Percentiles rank a stretch among this genome's conserved stretches.
Conservation (phyloP, 2,888 invertebrate species). For the Yponomeuta evonymella region DNA sequence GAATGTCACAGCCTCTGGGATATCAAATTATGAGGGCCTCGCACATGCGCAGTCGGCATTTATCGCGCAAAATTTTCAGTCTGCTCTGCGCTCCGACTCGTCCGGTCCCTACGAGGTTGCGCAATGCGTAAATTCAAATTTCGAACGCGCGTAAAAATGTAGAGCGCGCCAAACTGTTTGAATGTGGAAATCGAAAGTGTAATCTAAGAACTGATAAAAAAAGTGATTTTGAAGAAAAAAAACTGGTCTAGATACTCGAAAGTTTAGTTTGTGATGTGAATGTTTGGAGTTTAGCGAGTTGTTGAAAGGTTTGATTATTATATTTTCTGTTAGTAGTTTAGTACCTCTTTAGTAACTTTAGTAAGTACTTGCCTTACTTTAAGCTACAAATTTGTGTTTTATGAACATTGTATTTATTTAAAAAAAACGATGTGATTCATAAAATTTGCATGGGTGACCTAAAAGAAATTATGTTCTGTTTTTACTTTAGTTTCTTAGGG, state of each 20-base stretch:
- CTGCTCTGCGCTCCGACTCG: conserved; percentile 48
- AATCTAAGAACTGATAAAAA: neutral
- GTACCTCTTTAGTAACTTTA: neutral
- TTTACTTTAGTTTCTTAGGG: no score
- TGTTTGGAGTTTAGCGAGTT: neutral
- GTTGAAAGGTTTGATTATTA: neutral
- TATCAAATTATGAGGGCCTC: conserved; percentile 66
- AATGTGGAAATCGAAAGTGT: neutral
- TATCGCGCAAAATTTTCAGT: conserved; percentile 46
- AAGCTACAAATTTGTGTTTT: no score
- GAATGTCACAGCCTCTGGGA: conserved; percentile 68
- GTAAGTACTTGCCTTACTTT: neutral
- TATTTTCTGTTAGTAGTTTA: neutral
- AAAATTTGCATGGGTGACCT: no score
- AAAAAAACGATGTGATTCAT: neutral
- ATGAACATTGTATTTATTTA: neutral
- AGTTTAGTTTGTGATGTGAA: conserved; percentile 2
- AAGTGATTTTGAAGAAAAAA: neutral
- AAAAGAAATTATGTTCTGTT: no score
- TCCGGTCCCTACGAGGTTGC: conserved; percentile 41
- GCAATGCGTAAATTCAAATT: conserved; percentile 40
- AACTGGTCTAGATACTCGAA: neutral
- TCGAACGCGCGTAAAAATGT: conserved; percentile 27
- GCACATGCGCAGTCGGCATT: conserved; percentile 54
- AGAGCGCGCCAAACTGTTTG: conserved; percentile 7